Evolutionary conservation across 2,888 invertebrate genomes (phyloP).

Genomic region (Leptinotarsa tumamoca): DNA sequence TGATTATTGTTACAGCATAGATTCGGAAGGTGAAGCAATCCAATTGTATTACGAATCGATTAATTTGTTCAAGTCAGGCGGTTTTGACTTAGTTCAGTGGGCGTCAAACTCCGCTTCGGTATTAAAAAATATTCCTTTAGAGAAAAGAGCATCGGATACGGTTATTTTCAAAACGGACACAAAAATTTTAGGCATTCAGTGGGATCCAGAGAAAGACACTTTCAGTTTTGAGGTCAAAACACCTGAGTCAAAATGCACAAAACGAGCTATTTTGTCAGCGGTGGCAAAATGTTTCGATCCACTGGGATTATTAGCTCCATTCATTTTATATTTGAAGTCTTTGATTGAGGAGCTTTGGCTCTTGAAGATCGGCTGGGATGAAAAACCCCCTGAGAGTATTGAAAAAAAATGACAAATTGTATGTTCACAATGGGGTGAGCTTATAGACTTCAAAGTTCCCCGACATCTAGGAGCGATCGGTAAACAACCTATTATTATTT

Average conservation of each 20-base stretch:
- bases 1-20: constrained; percentile 26
- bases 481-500: constrained; percentile 17
- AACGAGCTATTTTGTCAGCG: no score
- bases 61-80: constrained; percentile 27
- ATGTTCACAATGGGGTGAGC: not conserved
- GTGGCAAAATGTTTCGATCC: no score
- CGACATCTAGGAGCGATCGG: constrained; percentile 20
- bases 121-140: constrained; percentile 13
- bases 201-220: no score
- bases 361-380: no score
- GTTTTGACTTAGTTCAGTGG: constrained; percentile 31
- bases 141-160: constrained; percentile 4
- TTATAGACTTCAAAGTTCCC: constrained; percentile 18
- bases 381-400: no score
- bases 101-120: constrained; percentile 7
- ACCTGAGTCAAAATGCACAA: no score
- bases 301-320: no score
- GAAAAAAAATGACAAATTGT: no score
- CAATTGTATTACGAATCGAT: constrained; percentile 26
- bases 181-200: no score
- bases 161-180: constrained; percentile 20
- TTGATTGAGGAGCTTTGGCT: no score
- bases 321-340: no score
- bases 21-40: constrained; percentile 21
- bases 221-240: no score